phyloP scores from a whole-genome alignment of 2,113 vertebrate species.

The Cepphus grylle region DNA sequence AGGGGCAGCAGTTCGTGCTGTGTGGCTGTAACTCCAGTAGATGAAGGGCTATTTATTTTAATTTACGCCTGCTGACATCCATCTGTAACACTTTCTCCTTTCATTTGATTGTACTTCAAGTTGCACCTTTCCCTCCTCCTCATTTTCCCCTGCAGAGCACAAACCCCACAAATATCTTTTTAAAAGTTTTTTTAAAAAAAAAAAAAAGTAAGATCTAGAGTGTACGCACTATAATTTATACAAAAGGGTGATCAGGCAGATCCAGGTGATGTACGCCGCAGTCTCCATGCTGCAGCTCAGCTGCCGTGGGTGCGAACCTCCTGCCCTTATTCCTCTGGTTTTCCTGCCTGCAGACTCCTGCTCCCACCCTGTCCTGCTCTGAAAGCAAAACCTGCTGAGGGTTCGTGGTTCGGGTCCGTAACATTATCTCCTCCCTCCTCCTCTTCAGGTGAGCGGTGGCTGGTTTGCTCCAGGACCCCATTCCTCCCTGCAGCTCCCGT shows the following conservation, averaged over 20 bases:
- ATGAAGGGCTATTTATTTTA: neutral
- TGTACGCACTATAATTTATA: accelerated
- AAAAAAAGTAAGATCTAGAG: neutral
- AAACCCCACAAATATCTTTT: neutral
- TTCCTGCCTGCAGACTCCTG: neutral
- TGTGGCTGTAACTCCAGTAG: neutral
- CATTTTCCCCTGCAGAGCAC: neutral
- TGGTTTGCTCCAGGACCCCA: neutral
- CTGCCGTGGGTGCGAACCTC: neutral
- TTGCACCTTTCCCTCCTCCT: neutral
- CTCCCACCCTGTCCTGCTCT: neutral
- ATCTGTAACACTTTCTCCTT: neutral
- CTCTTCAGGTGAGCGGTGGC: neutral
- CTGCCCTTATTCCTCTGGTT: neutral
- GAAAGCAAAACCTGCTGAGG: neutral
- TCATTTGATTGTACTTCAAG: neutral
- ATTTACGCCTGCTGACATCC: neutral
- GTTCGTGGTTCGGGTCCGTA: neutral
- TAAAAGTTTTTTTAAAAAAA: neutral
- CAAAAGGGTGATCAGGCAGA: neutral
- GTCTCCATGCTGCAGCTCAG: neutral
- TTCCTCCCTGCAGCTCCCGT: neutral
- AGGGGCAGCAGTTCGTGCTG: neutral
- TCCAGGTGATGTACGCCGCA: neutral
- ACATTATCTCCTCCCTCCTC: neutral